Evolutionary conservation across 2,888 invertebrate genomes (phyloP), one percentile per base, ranked within the genome.

Genomic region (Thysanoteuthis rhombus): DNA sequence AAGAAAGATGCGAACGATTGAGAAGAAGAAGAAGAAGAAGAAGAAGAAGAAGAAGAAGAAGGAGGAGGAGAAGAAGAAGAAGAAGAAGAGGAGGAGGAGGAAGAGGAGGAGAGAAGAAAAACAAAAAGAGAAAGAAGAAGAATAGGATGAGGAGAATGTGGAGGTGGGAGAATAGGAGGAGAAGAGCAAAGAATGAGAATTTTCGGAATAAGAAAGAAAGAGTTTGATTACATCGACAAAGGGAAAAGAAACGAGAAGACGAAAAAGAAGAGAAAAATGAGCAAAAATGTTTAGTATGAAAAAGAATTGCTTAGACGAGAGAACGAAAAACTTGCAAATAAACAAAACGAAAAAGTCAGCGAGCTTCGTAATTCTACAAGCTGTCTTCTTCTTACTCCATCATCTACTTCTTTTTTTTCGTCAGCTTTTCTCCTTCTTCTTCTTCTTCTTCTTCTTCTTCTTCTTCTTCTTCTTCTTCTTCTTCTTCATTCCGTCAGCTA

Each of bases 401-500:
- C 58, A 2, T 12, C 75, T n/a, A n/a, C 75, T n/a, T 75, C n/a
- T 75, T 12, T n/a, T 32, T n/a, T 1, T 32, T 10, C 10, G 32
- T 19, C 10, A 8, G 0, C 10, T 90, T 42, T 58, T 28, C 5
- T 40, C 28, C n/a, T 45, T n/a, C 5, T n/a, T 89, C 42, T 58
- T 94, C 36, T 92, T 90, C 5, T 39, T 93, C 90, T 94, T 89
- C 39, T 89, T 92, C 47, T 93, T 3, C 38, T n/a, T 45, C 36
- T 42, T 19, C 45, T 47, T 92, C 92, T 40, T 89, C 90, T 42
- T 90, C 32, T 92, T 93, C 93, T 94, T 90, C 75, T 58, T 93
- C 91, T 94, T 52, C 52, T 91, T 90, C 93, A 58, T 75, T 89
- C n/a, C 93, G 42, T 91, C 52, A 38, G 40, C 40, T 58, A 93